Conservation (phyloP, 2,797 vertebrate genomes). For the Siniperca scherzeri region DNA sequence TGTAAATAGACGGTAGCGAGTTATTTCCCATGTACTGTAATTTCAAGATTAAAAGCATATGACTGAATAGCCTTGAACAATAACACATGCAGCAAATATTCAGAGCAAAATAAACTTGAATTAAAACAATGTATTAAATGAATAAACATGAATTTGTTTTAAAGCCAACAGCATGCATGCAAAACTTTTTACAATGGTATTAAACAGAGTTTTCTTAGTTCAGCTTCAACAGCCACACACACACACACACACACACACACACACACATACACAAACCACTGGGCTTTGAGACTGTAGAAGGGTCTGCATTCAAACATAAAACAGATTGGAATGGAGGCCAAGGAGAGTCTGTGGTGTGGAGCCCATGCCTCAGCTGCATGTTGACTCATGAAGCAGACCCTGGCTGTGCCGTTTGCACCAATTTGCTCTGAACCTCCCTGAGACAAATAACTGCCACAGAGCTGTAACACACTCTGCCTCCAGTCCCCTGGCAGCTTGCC, state of each 20-base stretch:
- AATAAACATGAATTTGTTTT: conserved; percentile 12
- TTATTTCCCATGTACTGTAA: conserved; percentile 53
- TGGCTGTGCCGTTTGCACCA: conserved; percentile 78
- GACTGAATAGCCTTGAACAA: conserved; percentile 49
- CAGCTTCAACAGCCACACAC: conserved; percentile 28
- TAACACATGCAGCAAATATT: conserved; percentile 48
- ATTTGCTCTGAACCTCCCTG: conserved; percentile 78
- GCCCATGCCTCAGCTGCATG: conserved; percentile 70
- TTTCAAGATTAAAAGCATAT: conserved; percentile 66
- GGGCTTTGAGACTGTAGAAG: conserved; percentile 37
- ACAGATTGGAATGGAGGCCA: conserved; percentile 63
- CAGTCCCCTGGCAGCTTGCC: conserved; percentile 70
- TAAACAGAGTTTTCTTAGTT: conserved; percentile 36
- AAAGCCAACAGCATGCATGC: conserved; percentile 7
- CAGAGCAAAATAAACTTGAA: conserved; percentile 44
- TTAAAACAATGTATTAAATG: conserved; percentile 12
- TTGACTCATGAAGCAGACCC: conserved; percentile 76
- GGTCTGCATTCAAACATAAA: conserved; percentile 67
- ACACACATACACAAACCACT: conserved; percentile 9
- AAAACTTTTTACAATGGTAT: conserved; percentile 20
- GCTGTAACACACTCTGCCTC: conserved; percentile 67
- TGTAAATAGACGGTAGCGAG: conserved; percentile 70
- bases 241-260: background rate
- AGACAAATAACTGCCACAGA: conserved; percentile 80
- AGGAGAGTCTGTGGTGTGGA: conserved; percentile 60